phyloP scores from a whole-genome alignment of 2,797 vertebrate genomes.

The Fundulus diaphanus region DNA sequence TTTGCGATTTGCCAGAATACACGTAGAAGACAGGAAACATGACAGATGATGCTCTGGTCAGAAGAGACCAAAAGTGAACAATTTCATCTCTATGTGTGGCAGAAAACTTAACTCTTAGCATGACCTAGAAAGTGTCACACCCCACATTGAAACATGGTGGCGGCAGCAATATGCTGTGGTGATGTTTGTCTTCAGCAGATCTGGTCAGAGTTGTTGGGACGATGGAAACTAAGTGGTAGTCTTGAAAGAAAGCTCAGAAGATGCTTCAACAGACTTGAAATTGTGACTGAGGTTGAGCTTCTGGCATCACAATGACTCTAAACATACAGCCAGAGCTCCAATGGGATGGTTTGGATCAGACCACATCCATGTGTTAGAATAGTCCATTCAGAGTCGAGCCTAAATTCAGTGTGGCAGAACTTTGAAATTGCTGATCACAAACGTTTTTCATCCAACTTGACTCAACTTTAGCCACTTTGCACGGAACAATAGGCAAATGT shows the following conservation, averaged over 20 bases:
- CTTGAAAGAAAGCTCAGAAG: too few species aligned
- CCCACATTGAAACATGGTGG: too few species aligned
- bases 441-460: neutral
- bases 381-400: neutral
- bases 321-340: neutral
- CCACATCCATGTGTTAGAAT: neutral
- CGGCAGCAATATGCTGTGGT: too few species aligned
- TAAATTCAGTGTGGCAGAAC: neutral
- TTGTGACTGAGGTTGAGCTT: too few species aligned
- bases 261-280: too few species aligned
- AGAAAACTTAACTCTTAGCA: too few species aligned
- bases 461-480: neutral
- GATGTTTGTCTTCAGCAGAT: too few species aligned
- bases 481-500: neutral
- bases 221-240: too few species aligned
- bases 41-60: neutral
- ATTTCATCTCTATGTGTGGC: neutral
- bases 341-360: neutral
- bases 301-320: too few species aligned
- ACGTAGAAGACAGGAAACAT: neutral
- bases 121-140: too few species aligned
- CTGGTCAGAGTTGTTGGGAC: too few species aligned
- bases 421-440: neutral
- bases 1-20: neutral
- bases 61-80: neutral